A percentile compares a stretch with the other conserved stretches of the same genome.
Evolutionary conservation across 2,888 invertebrate species (phyloP).

Genomic region (Corbicula japonica): DNA sequence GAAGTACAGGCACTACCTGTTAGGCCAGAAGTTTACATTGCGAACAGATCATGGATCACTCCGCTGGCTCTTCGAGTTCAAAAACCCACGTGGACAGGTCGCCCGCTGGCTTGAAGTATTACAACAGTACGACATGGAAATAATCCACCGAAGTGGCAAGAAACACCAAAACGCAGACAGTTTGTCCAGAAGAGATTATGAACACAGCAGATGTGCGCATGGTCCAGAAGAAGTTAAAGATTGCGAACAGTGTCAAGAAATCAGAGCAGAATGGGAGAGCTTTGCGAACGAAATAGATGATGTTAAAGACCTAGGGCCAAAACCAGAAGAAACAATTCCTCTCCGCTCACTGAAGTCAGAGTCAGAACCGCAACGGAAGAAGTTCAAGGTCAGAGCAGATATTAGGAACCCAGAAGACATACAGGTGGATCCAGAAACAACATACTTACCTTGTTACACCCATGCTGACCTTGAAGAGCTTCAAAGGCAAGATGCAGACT

Average conservation of each 20-base stretch:
- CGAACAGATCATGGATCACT: conserved; percentile 45
- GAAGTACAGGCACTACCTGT: conserved; percentile 49
- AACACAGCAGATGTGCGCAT: too few species aligned
- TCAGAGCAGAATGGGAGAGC: conserved; percentile 21
- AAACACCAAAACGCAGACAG: conserved; percentile 51
- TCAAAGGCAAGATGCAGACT: background rate
- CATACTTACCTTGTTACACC: too few species aligned
- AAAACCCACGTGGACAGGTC: conserved; percentile 35
- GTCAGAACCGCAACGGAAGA: background rate
- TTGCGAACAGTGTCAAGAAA: conserved; percentile 30
- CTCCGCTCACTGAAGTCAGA: background rate
- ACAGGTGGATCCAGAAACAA: too few species aligned
- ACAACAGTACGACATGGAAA: conserved; percentile 41
- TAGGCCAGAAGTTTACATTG: conserved; percentile 35
- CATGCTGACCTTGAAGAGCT: background rate
- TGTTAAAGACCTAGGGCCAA: conserved; percentile 19
- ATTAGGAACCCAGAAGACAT: too few species aligned
- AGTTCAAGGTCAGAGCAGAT: background rate
- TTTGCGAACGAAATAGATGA: conserved; percentile 43
- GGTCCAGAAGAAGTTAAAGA: too few species aligned
- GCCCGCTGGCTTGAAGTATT: conserved; percentile 48
- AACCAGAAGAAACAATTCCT: background rate
- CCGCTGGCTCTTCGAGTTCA: conserved; percentile 34
- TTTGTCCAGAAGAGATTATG: conserved; percentile 20
- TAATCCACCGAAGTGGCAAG: conserved; percentile 38